Evolutionary conservation across 2,113 vertebrate species (phyloP).

Genomic region (Phoenicopterus ruber): DNA sequence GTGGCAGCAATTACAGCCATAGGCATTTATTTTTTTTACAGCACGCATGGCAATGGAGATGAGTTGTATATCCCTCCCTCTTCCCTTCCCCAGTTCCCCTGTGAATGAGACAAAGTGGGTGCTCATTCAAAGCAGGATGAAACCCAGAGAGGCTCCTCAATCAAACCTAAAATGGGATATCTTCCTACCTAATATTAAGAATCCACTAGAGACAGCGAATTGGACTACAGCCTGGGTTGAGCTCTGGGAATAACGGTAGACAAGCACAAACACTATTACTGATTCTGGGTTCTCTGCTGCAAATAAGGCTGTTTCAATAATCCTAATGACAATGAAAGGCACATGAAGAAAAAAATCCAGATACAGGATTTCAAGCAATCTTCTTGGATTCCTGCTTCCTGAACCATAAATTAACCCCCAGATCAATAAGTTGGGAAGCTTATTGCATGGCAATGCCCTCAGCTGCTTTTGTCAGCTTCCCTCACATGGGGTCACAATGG

Average conservation of each 20-base stretch:
- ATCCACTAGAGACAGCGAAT: background rate
- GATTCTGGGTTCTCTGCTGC: background rate
- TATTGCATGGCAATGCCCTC: conserved; percentile 13
- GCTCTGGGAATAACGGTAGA: background rate
- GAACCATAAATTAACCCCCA: conserved; percentile 53
- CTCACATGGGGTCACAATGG: background rate
- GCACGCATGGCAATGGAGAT: rapidly evolving
- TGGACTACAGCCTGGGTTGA: background rate
- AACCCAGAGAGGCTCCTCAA: background rate
- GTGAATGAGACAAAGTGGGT: background rate
- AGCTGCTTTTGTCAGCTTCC: conserved; percentile 20
- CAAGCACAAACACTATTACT: conserved; percentile 8
- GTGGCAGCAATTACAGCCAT: background rate
- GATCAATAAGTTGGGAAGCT: conserved; percentile 37
- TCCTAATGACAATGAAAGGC: conserved; percentile 11
- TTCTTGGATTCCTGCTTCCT: conserved; percentile 16
- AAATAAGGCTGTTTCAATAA: conserved; percentile 24
- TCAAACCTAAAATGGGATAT: background rate
- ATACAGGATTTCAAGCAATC: conserved; percentile 31
- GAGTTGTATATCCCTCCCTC: background rate
- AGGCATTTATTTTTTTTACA: background rate
- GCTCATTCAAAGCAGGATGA: background rate
- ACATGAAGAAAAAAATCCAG: conserved; percentile 18
- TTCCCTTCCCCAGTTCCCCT: background rate
- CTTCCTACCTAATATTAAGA: background rate